phyloP scores from a whole-genome alignment of 1,140 invertebrate species.

The Holotrichia oblita region DNA sequence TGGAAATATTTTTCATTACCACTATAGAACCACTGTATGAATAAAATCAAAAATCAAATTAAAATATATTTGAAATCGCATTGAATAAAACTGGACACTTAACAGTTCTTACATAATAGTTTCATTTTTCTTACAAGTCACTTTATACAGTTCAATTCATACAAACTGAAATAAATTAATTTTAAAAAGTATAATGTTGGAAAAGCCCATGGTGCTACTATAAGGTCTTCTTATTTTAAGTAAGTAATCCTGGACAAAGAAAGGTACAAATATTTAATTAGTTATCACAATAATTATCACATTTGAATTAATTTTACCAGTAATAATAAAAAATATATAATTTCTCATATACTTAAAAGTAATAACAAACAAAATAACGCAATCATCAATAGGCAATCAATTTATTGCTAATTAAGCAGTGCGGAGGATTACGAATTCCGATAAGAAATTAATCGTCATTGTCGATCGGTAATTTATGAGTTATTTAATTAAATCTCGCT shows the following conservation, averaged over 20 bases:
- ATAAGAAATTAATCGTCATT: too few relatives aligned
- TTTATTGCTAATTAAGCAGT: conserved; percentile 17
- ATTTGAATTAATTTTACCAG: background rate
- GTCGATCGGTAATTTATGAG: too few relatives aligned
- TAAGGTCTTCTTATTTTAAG: conserved; percentile 13
- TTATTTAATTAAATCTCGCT: too few relatives aligned
- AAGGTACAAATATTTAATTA: conserved; percentile 7
- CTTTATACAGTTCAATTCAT: conserved; percentile 25
- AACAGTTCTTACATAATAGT: conserved; percentile 9
- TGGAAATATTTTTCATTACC: background rate
- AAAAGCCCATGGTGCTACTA: conserved; percentile 4
- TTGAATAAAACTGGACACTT: conserved; percentile 32
- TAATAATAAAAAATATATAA: too few relatives aligned
- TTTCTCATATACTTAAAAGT: too few relatives aligned
- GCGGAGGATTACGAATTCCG: background rate
- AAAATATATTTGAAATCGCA: conserved; percentile 1
- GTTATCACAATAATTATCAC: conserved; percentile 17
- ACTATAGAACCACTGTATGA: background rate
- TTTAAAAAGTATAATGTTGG: conserved; percentile 14
- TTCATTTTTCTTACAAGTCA: conserved; percentile 11
- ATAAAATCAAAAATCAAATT: background rate
- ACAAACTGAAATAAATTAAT: conserved; percentile 14
- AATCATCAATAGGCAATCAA: background rate
- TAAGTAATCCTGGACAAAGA: conserved; percentile 16
- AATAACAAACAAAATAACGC: too few relatives aligned